phyloP scores from a whole-genome alignment of 2,888 invertebrate species.

The Chydorus sphaericus region DNA sequence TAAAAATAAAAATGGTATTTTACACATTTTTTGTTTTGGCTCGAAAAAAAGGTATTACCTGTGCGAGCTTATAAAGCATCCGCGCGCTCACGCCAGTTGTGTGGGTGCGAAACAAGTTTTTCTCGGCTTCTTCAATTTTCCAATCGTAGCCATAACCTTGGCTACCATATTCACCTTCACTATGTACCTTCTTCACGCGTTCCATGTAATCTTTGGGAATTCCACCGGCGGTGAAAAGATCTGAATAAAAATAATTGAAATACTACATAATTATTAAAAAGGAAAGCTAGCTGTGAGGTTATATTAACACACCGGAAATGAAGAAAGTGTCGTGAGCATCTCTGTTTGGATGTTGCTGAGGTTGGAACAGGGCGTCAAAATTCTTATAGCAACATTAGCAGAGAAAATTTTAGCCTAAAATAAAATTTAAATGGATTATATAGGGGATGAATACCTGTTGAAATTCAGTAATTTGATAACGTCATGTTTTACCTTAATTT shows the following conservation, averaged over 20 bases:
- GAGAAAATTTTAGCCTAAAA: slow-evolving; percentile 46
- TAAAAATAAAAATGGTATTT: background rate
- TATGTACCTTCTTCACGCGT: slow-evolving; percentile 75
- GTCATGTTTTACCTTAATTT: slow-evolving; percentile 51
- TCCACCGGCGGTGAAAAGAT: slow-evolving; percentile 37
- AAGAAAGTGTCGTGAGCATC: slow-evolving; percentile 99
- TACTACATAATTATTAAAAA: background rate
- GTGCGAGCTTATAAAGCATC: slow-evolving; percentile 77
- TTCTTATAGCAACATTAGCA: slow-evolving; percentile 80
- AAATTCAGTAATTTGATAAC: no score
- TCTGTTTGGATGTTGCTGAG: slow-evolving; percentile 96
- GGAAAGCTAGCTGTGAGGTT: no score
- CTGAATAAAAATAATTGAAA: slow-evolving; percentile 23
- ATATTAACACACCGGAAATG: slow-evolving; percentile 41
- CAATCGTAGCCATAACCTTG: slow-evolving; percentile 81
- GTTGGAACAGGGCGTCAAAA: slow-evolving; percentile 95
- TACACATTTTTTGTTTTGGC: background rate
- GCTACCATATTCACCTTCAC: slow-evolving; percentile 84
- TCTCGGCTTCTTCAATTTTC: slow-evolving; percentile 88
- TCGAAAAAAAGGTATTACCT: slow-evolving; percentile 29
- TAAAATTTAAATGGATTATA: background rate
- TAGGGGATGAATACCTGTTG: background rate
- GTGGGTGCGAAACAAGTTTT: slow-evolving; percentile 90
- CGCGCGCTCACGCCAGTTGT: slow-evolving; percentile 95
- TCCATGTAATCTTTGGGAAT: slow-evolving; percentile 81